A percentile compares a stretch with the other conserved stretches of the same genome.
Evolutionary conservation across 2,113 vertebrate genomes (phyloP).

Genomic region (Cyanistes caeruleus): DNA sequence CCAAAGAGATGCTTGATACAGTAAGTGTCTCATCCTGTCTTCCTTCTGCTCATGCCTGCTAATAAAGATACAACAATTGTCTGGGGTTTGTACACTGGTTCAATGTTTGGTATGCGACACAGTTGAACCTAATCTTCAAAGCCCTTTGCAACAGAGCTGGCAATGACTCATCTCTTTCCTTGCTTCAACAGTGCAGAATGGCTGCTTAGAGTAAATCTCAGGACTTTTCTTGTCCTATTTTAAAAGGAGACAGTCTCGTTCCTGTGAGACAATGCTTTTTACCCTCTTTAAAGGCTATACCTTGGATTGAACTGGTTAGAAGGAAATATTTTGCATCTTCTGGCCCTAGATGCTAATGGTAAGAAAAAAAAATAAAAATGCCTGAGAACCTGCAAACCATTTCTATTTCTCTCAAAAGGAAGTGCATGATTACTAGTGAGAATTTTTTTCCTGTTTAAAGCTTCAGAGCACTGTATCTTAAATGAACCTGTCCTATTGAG

Average conservation of each 20-base stretch:
- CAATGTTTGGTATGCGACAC: background rate
- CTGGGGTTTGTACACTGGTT: background rate
- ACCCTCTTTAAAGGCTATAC: background rate
- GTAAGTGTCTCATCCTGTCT: slow-evolving; percentile 76
- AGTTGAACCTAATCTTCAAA: background rate
- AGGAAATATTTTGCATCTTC: background rate
- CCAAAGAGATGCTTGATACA: slow-evolving; percentile 91
- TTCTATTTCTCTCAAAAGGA: background rate
- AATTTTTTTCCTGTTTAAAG: background rate
- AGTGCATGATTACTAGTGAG: background rate
- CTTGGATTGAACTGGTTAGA: background rate
- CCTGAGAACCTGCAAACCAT: background rate
- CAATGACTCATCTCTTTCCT: background rate
- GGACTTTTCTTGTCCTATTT: background rate
- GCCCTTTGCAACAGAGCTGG: background rate
- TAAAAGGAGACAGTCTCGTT: background rate
- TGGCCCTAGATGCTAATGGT: background rate
- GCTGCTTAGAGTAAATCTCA: background rate
- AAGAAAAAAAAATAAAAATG: background rate
- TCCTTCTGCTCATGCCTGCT: background rate
- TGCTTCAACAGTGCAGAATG: background rate
- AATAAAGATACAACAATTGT: background rate
- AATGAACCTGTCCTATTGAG: background rate
- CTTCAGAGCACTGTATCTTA: background rate
- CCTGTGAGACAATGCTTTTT: background rate